Base-by-base conservation (phyloP, 1,140 invertebrate species). In the Piezodorus guildinii region DNA sequence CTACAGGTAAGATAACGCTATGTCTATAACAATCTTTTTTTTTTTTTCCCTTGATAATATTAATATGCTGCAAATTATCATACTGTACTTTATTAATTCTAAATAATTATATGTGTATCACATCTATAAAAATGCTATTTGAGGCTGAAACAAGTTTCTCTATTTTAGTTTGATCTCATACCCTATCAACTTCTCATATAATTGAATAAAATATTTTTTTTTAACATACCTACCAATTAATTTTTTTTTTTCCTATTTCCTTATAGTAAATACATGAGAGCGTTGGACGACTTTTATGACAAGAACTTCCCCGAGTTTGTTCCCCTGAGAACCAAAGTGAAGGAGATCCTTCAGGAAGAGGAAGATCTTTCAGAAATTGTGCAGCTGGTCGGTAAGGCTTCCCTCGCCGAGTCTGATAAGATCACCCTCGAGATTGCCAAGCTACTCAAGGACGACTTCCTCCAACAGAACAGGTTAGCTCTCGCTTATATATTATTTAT, bases 291-390 rank as follows among this genome's bases (percentile, higher is more conserved):
- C 73, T 99, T 95, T 79, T 99, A 99, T 76, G 97, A 99, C 72
- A 97, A 97, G 79, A 94, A 96, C 78, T 98, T 91, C 81, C 81
- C 85, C n/a, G 97, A 99, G 72, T 99, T 99, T 77, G 92, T 98
- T n/a, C 87, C 95, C 14, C 77, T 92, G 49, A 83, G 90, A 76
- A 93, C 90, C 19, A 92, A 92, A 80, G 91, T 94, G 30, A 95
- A 95, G 78, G 93, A 96, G 77, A 97, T 97, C 74, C 81, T 98
- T 17, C 94, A 99, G 77, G 96, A 99, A 77, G 97, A 99, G 79
- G 97, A 99, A 78, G 97, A 99, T 80, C 78, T 99, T 68, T 96
- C 96, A 16, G 97, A 99, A 88, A 99, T 99, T 77, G 97, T 99
- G 69, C 96, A 99, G 74, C 78, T 99, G 66, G 97, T 99, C 68